Conservation (phyloP, 1,140 invertebrate genomes). For the Meteorus sp. region DNA sequence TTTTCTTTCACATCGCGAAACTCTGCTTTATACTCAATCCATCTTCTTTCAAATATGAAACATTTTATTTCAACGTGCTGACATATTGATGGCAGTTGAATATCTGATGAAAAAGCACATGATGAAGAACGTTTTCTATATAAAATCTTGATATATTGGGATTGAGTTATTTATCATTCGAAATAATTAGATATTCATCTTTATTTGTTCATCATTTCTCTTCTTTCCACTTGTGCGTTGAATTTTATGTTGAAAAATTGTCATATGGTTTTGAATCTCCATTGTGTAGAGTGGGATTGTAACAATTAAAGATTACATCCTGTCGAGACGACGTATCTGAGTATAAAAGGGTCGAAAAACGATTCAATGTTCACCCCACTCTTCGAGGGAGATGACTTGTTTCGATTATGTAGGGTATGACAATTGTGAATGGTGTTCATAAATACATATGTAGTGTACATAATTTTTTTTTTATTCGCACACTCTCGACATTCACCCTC, state of each 20-base stretch:
- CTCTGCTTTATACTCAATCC: slow-evolving; percentile 3
- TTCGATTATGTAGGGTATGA: neutral
- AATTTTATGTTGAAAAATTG: no score
- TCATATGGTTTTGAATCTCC: no score
- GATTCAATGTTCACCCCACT: no score
- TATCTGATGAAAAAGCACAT: slow-evolving; percentile 13
- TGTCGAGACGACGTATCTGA: slow-evolving; percentile 17
- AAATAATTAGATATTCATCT: no score
- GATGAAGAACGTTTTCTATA: slow-evolving; percentile 9
- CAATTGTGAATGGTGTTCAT: no score
- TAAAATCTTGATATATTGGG: no score
- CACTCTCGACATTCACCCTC: neutral
- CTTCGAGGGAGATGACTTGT: no score
- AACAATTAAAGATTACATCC: slow-evolving; percentile 27
- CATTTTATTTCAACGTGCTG: slow-evolving; percentile 14
- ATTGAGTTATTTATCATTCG: neutral
- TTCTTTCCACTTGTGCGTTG: no score
- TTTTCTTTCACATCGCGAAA: no score
- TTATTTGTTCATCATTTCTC: no score
- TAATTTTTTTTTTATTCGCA: neutral
- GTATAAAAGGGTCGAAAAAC: slow-evolving; percentile 21
- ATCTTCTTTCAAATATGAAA: slow-evolving; percentile 12
- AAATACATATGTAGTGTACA: no score
- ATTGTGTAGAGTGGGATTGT: no score
- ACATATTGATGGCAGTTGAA: slow-evolving; percentile 23